Percentiles rank a stretch among this genome's conserved stretches.
Evolutionary conservation across 2,888 invertebrate species (phyloP).

Genomic region (Pachycephus smyrnensis): DNA sequence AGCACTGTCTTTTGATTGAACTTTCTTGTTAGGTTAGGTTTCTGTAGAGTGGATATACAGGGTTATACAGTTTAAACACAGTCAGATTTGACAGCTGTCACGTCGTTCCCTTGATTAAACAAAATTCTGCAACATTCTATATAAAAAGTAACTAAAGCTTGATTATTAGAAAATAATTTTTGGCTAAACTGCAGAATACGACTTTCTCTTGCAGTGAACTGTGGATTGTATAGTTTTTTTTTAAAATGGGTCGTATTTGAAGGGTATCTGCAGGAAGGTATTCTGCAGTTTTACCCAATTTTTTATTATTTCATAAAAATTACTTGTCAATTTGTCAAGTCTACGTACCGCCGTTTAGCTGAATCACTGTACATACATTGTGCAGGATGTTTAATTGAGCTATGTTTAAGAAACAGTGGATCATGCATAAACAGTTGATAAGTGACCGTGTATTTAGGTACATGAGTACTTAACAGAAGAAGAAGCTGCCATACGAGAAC

Average conservation of each 20-base stretch:
- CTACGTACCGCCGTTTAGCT: not conserved
- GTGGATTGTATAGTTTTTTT: no score
- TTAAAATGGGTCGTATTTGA: no score
- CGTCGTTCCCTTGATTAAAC: not conserved
- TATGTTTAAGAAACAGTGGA: not conserved
- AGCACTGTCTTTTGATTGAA: slow-evolving; percentile 38
- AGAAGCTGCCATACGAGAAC: not conserved
- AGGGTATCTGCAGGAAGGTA: no score
- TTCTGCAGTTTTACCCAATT: no score
- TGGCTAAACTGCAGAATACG: no score
- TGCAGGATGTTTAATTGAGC: not conserved
- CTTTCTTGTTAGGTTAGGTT: not conserved
- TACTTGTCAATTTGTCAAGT: not conserved
- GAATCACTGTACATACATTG: not conserved
- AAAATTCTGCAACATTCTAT: not conserved
- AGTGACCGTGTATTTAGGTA: not conserved
- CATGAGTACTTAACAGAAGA: not conserved
- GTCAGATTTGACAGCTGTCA: not conserved
- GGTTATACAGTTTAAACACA: not conserved
- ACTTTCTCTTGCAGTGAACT: no score
- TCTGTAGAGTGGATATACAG: not conserved
- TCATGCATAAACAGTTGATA: not conserved
- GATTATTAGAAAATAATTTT: not conserved
- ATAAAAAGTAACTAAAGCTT: not conserved
- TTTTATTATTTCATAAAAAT: not conserved